Conservation (phyloP, 2,113 vertebrate genomes). For the Seriola quinqueradiata region DNA sequence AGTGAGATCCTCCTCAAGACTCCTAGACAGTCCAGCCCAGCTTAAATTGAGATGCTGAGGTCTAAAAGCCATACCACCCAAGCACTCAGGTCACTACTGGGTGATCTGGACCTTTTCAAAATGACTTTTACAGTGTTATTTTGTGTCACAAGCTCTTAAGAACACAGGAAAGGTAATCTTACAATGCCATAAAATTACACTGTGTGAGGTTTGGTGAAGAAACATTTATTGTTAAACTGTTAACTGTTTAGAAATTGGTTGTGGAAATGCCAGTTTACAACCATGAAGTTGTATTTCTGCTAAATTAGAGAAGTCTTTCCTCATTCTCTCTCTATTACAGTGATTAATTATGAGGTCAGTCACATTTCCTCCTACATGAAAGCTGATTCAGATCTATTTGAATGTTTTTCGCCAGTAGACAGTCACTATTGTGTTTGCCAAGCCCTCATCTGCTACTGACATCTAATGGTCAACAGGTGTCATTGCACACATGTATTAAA, state of each 20-base stretch:
- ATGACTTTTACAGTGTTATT: not conserved
- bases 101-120: slow-evolving; percentile 26
- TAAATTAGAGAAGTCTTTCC: not conserved
- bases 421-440: not conserved
- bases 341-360: not conserved
- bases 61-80: slow-evolving; percentile 50
- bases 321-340: not conserved
- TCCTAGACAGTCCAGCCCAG: slow-evolving; percentile 21
- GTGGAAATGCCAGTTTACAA: not conserved
- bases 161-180: not conserved
- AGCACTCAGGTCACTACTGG: slow-evolving; percentile 13
- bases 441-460: slow-evolving; percentile 57
- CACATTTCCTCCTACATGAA: slow-evolving; percentile 3
- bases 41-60: slow-evolving; percentile 39
- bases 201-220: not conserved
- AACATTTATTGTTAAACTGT: not conserved
- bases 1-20: slow-evolving; percentile 50
- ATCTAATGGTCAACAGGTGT: slow-evolving; percentile 52
- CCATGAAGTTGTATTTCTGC: not conserved
- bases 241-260: not conserved
- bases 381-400: not conserved
- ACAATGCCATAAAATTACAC: not conserved
- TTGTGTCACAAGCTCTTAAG: not conserved
- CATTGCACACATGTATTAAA: slow-evolving; percentile 13
- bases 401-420: not conserved